A percentile compares a stretch with the other conserved stretches of the same genome.
phyloP scores from a whole-genome alignment of 2,113 vertebrate species.

The Sebastes schlegelii region DNA sequence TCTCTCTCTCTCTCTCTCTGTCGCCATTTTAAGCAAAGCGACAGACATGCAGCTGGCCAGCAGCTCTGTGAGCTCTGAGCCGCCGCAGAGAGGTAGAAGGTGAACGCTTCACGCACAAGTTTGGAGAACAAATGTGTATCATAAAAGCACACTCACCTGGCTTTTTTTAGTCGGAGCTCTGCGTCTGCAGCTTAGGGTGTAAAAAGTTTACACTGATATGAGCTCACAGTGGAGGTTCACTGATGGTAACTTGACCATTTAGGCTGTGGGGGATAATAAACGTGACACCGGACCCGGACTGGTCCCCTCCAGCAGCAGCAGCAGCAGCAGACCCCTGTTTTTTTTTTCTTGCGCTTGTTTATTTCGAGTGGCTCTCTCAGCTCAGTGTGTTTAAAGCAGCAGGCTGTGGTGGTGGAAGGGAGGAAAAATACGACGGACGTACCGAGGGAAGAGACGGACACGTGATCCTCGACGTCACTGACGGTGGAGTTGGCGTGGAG shows the following conservation, averaged over 20 bases:
- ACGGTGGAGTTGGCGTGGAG: constrained; percentile 80
- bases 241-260: constrained; percentile 78
- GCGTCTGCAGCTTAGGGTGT: constrained; percentile 38
- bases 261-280: constrained; percentile 54
- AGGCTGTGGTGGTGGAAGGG: constrained; percentile 61
- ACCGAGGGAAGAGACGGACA: constrained; percentile 81
- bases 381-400: constrained; percentile 38
- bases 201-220: constrained; percentile 75
- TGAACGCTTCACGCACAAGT: constrained; percentile 57
- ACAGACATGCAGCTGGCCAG: constrained; percentile 81
- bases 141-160: constrained; percentile 78
- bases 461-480: constrained; percentile 85
- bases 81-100: too few relatives aligned
- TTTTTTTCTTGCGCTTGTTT: constrained; percentile 71
- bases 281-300: constrained; percentile 63
- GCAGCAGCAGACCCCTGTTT: not conserved
- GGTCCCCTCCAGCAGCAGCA: constrained; percentile 33
- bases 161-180: constrained; percentile 47
- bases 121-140: constrained; percentile 58
- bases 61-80: too few relatives aligned
- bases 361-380: constrained; percentile 73
- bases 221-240: constrained; percentile 63
- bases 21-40: constrained; percentile 88
- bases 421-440: constrained; percentile 84
- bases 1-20: constrained; percentile 68